Conservation (phyloP, 2,888 invertebrate genomes). For the Himalopsyche anomala region DNA sequence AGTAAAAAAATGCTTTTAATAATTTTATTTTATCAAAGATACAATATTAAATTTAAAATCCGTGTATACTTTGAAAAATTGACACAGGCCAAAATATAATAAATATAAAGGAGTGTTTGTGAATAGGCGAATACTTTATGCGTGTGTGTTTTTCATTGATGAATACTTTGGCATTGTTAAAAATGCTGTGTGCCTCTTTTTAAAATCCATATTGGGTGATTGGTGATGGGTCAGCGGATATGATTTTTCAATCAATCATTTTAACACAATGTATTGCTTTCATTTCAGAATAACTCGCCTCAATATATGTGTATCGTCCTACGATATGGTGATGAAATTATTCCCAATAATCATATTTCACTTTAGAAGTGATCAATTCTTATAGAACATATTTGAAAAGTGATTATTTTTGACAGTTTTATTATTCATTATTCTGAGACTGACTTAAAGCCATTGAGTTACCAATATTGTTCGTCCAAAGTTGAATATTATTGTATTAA, state of each 20-base stretch:
- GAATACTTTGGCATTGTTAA: neutral
- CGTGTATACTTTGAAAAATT: too few species aligned
- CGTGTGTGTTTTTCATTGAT: neutral
- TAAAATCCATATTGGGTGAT: conserved; percentile 1
- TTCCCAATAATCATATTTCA: conserved; percentile 1
- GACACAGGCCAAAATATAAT: too few species aligned
- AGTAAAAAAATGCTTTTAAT: too few species aligned
- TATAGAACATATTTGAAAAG: neutral
- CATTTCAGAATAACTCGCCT: conserved; percentile 10
- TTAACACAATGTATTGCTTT: conserved; percentile 23
- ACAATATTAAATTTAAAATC: too few species aligned
- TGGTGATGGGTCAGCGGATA: conserved; percentile 16
- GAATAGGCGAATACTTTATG: neutral
- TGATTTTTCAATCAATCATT: conserved; percentile 28
- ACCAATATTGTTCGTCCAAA: too few species aligned
- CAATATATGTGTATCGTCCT: neutral
- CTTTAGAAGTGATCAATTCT: neutral
- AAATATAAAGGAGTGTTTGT: too few species aligned
- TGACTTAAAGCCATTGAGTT: too few species aligned
- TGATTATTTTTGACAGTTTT: too few species aligned
- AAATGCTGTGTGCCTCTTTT: neutral
- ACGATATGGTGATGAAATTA: conserved; percentile 19
- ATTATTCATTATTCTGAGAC: too few species aligned
- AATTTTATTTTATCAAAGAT: too few species aligned
- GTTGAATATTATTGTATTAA: too few species aligned